A percentile compares a stretch with the other conserved stretches of the same genome.
Evolutionary conservation across 2,797 vertebrate genomes (phyloP).

Genomic region (Graptemys geographica): DNA sequence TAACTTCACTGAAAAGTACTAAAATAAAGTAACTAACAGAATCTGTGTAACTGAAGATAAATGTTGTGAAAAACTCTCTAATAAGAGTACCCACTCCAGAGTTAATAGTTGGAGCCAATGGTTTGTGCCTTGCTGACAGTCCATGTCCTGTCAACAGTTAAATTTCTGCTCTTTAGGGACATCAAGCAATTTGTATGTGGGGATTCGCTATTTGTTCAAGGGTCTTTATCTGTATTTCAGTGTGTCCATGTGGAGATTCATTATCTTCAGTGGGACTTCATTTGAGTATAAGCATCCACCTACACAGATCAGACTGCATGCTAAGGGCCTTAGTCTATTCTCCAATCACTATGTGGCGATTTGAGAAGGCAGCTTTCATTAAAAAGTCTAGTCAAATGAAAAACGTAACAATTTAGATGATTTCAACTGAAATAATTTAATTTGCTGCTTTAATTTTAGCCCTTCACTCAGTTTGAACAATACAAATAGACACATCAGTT

Average conservation of each 20-base stretch:
- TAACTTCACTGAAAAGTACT: constrained; percentile 43
- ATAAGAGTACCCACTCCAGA: not conserved
- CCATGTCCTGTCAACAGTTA: constrained; percentile 28
- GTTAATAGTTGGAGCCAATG: constrained; percentile 5
- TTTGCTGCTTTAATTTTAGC: not conserved
- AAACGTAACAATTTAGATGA: constrained; percentile 6
- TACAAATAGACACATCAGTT: not conserved
- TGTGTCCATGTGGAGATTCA: not conserved
- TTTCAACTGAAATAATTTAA: constrained; percentile 6
- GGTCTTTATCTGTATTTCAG: not conserved
- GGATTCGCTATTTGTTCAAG: not conserved
- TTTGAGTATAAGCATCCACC: constrained; percentile 15
- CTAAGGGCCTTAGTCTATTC: constrained; percentile 16
- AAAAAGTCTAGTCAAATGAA: constrained; percentile 34
- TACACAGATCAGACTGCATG: constrained; percentile 22
- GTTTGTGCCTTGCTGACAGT: constrained; percentile 21
- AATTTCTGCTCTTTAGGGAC: not conserved
- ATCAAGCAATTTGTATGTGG: not conserved
- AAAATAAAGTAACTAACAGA: constrained; percentile 54
- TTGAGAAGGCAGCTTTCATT: constrained; percentile 32
- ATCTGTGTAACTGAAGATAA: constrained; percentile 59
- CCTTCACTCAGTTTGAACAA: not conserved
- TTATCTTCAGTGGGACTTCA: not conserved
- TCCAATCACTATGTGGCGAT: not conserved
- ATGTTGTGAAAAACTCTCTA: constrained; percentile 42